Percentiles rank a stretch among this genome's conserved stretches.
These are phyloP conservation scores for Eriosoma lanigerum DNA, from an alignment of 1,140 invertebrate genomes.

Conservation along the genomic window DNA sequence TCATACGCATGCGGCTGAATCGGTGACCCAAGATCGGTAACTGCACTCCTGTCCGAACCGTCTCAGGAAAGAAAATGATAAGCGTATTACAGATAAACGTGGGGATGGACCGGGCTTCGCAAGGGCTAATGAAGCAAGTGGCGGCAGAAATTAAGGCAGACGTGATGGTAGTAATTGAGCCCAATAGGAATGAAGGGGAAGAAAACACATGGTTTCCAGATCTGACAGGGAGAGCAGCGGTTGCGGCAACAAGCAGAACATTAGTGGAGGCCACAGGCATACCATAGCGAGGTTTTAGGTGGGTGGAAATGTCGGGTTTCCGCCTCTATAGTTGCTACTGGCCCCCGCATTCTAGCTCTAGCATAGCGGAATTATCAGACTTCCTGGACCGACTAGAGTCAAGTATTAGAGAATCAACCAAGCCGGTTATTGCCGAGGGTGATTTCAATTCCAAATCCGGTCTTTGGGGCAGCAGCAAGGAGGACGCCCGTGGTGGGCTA, in stretches of 20 bases:
- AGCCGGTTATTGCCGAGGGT: too few species aligned
- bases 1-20: too few species aligned
- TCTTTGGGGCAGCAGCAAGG: background rate
- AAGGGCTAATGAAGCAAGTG: background rate
- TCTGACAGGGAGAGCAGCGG: background rate
- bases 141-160: background rate
- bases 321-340: background rate
- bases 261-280: background rate
- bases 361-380: background rate
- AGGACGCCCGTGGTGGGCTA: background rate
- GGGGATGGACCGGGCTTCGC: background rate
- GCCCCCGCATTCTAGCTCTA: background rate
- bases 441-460: background rate
- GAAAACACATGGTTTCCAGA: constrained; percentile 1
- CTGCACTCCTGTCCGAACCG: background rate
- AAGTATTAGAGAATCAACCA: background rate
- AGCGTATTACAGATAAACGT: background rate
- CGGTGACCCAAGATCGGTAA: background rate
- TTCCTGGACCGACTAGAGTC: background rate
- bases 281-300: background rate
- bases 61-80: background rate
- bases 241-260: background rate
- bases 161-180: background rate
- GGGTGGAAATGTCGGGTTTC: background rate
- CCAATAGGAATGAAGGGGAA: background rate